phyloP scores from a whole-genome alignment of 64 coral and sea anemone genomes.

The Pachyseris speciosa region DNA sequence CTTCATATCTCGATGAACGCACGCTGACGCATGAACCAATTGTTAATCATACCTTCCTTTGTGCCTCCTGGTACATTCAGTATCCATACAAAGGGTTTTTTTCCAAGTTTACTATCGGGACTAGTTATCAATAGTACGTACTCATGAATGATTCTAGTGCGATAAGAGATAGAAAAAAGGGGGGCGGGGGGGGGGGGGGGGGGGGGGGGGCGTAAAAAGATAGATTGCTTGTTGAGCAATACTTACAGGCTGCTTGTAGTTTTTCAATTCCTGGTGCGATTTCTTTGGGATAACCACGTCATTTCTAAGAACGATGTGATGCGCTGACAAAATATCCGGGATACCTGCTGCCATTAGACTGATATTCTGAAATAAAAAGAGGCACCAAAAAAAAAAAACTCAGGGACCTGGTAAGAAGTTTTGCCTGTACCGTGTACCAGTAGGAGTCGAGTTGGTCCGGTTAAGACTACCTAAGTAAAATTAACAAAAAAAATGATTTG shows the following conservation, averaged over 20 bases:
- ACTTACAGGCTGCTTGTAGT: constrained; percentile 94
- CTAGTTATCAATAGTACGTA: too few relatives aligned
- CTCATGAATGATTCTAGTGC: too few relatives aligned
- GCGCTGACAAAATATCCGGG: constrained; percentile 89
- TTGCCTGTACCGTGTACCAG: not conserved
- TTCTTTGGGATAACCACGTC: constrained; percentile 83
- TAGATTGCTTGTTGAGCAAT: not conserved
- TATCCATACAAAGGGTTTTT: too few relatives aligned
- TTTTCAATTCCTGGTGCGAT: constrained; percentile 84
- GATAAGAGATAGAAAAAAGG: too few relatives aligned
- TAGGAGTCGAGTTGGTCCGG: too few relatives aligned
- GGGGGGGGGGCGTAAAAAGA: not conserved
- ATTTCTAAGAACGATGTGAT: constrained; percentile 78
- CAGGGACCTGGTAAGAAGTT: not conserved
- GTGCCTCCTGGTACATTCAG: too few relatives aligned
- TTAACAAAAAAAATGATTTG: not conserved
- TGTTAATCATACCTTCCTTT: too few relatives aligned
- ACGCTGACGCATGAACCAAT: too few relatives aligned
- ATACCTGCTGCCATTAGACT: constrained; percentile 87
- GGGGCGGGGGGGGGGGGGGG: too few relatives aligned
- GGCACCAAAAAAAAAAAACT: not conserved
- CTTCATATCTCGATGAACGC: too few relatives aligned
- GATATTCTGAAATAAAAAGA: constrained; percentile 61
- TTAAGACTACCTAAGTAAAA: too few relatives aligned
- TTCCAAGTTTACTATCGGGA: too few relatives aligned